Evolutionary conservation across 2,113 vertebrate genomes (phyloP).

Genomic region (Kryptolebias marmoratus): DNA sequence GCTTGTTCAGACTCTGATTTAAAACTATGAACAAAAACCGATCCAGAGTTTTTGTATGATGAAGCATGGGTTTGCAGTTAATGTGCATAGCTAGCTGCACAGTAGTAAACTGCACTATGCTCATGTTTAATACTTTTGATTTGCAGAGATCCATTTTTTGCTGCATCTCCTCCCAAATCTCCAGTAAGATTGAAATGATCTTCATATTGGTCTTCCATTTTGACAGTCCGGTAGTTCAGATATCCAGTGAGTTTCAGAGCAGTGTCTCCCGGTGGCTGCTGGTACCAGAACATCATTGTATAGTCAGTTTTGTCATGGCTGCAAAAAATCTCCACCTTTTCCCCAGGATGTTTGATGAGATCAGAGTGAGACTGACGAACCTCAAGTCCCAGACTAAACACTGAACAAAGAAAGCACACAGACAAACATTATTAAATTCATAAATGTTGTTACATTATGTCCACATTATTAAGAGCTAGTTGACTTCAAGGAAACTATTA

Average conservation of each 20-base stretch:
- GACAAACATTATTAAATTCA: neutral
- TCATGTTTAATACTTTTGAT: neutral
- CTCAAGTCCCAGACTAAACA: constrained; percentile 4
- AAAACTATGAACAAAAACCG: neutral
- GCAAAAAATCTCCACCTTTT: constrained; percentile 35
- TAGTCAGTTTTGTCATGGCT: constrained; percentile 29
- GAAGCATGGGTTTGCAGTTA: neutral
- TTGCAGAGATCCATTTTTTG: constrained; percentile 19
- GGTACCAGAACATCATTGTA: constrained; percentile 14
- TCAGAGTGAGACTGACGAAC: constrained; percentile 39
- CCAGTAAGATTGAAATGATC: constrained; percentile 33
- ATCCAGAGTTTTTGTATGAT: constrained; percentile 22
- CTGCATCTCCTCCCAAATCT: constrained; percentile 3
- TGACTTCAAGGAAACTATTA: neutral
- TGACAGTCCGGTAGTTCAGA: accelerated
- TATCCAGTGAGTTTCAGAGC: constrained; percentile 52
- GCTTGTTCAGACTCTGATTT: neutral
- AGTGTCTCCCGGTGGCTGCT: constrained; percentile 3
- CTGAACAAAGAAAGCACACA: constrained; percentile 13
- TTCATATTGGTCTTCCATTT: constrained; percentile 14
- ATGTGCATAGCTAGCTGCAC: constrained; percentile 65
- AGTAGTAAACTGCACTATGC: constrained; percentile 62
- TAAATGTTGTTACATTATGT: no score
- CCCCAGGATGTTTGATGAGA: neutral
- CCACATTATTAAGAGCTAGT: no score